phyloP scores from a whole-genome alignment of 2,888 invertebrate species.

The Mactromeris polynyma region DNA sequence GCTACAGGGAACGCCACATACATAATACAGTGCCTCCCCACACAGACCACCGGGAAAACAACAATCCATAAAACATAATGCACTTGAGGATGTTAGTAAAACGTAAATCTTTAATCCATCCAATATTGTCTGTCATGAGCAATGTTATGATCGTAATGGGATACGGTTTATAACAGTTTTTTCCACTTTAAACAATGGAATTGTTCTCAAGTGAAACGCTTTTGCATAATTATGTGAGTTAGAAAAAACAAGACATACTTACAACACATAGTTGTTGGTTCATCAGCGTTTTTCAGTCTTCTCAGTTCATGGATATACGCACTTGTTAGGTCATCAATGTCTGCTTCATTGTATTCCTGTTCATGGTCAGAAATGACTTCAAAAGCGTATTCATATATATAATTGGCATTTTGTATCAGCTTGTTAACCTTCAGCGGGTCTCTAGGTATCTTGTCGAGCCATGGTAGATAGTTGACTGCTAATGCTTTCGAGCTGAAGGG shows the following conservation, averaged over 20 bases:
- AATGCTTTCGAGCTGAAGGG: not conserved
- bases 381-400: conserved; percentile 43
- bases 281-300: not conserved
- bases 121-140: no score
- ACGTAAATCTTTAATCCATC: no score
- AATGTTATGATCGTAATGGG: no score
- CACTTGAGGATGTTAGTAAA: no score
- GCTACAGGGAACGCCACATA: no score
- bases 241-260: not conserved
- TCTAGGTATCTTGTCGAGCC: conserved; percentile 53
- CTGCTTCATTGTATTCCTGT: not conserved
- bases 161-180: no score
- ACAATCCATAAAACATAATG: no score
- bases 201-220: no score
- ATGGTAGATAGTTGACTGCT: conserved; percentile 55
- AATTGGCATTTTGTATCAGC: conserved; percentile 44
- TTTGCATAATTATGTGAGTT: no score
- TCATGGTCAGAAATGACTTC: conserved; percentile 57
- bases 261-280: conserved; percentile 25
- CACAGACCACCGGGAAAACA: no score
- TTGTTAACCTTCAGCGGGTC: conserved; percentile 52
- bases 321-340: conserved; percentile 14
- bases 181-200: no score
- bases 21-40: no score
- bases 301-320: conserved; percentile 16